Percentiles rank a stretch among this genome's conserved stretches.
phyloP scores from a whole-genome alignment of 2,113 vertebrate genomes.

The Mormoops blainvillei region DNA sequence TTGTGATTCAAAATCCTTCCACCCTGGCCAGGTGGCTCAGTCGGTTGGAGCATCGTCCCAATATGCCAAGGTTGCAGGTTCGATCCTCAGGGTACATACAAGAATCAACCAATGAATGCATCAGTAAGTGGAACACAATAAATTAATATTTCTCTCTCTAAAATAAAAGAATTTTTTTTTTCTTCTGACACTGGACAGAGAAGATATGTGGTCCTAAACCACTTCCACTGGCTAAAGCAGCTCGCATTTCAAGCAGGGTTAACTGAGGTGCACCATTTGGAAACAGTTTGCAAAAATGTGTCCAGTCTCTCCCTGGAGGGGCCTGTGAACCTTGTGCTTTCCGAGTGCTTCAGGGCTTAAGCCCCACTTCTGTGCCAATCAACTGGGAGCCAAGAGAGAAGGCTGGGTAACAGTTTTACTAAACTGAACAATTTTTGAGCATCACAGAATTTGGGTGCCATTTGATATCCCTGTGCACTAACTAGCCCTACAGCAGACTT shows the following conservation, averaged over 20 bases:
- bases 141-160: no score
- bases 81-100: no score
- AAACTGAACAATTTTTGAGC: conserved; percentile 79
- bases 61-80: no score
- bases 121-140: no score
- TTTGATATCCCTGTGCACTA: conserved; percentile 61
- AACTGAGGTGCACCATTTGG: conserved; percentile 80
- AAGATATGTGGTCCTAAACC: conserved; percentile 67
- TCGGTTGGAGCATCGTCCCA: no score
- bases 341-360: conserved; percentile 73
- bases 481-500: conserved; percentile 43
- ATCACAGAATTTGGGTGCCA: conserved; percentile 54
- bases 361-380: conserved; percentile 77
- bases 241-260: conserved; percentile 77
- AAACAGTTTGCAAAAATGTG: conserved; percentile 78
- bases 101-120: no score
- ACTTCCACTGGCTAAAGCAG: conserved; percentile 77
- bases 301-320: conserved; percentile 67
- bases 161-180: neutral
- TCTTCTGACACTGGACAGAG: conserved; percentile 68
- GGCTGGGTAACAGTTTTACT: conserved; percentile 70
- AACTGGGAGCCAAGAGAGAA: conserved; percentile 72
- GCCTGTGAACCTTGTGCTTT: conserved; percentile 70
- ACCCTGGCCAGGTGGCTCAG: no score
- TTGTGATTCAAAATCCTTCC: conserved; percentile 43